Evolutionary conservation across 2,113 vertebrate species (phyloP).

Genomic region (Triplophysa siluroides): DNA sequence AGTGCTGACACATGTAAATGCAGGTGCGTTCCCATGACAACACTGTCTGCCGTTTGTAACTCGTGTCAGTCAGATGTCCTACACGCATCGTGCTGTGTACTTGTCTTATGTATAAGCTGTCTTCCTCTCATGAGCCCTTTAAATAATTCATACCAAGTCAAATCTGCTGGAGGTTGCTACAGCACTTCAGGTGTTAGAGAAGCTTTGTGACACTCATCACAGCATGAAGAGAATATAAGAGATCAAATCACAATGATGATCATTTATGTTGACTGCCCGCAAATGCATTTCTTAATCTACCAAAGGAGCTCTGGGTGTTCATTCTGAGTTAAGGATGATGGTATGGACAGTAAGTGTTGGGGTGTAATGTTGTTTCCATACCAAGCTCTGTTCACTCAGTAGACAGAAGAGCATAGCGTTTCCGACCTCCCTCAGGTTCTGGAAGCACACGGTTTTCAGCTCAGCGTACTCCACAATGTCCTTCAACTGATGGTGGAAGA

Average conservation of each 20-base stretch:
- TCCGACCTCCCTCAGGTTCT: conserved; percentile 87
- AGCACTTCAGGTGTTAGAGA: background rate
- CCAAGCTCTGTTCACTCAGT: conserved; percentile 88
- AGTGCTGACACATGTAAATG: conserved; percentile 18
- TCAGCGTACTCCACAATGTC: conserved; percentile 90
- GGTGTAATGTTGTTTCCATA: conserved; percentile 59
- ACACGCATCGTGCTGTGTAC: background rate
- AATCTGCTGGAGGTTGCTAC: background rate
- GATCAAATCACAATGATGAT: background rate
- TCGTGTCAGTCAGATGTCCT: background rate
- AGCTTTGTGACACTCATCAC: background rate
- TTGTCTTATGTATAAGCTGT: background rate
- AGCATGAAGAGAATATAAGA: background rate
- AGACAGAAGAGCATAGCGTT: conserved; percentile 87
- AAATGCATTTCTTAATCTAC: too few species aligned
- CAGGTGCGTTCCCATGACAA: conserved; percentile 50
- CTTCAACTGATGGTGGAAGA: conserved; percentile 90
- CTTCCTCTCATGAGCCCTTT: background rate
- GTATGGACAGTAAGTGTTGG: background rate
- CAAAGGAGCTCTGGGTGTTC: too few species aligned
- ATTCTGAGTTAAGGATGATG: background rate
- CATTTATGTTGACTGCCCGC: background rate
- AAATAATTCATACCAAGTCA: background rate
- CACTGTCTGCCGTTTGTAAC: background rate
- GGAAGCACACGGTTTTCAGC: conserved; percentile 88